phyloP scores from a whole-genome alignment of 2,113 vertebrate species.

The Rhinoptilus africanus region DNA sequence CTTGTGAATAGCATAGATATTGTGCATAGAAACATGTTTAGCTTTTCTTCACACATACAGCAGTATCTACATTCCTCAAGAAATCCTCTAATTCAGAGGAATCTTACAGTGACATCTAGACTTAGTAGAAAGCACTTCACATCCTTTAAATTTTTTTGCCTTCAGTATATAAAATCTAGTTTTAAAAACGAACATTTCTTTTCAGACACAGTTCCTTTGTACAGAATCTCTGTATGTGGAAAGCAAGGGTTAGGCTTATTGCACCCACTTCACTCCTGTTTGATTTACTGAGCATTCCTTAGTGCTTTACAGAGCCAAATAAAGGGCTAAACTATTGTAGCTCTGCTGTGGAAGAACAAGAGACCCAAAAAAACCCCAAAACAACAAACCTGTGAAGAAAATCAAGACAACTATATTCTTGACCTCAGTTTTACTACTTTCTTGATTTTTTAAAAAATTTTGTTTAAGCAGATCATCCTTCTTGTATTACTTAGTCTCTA shows the following conservation, averaged over 20 bases:
- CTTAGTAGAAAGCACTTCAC: constrained; percentile 14
- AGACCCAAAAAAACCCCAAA: background rate
- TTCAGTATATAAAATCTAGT: constrained; percentile 19
- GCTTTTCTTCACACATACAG: background rate
- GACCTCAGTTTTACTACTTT: background rate
- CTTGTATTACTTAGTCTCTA: background rate
- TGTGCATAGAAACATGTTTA: constrained; percentile 7
- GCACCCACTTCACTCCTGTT: background rate
- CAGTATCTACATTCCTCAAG: background rate
- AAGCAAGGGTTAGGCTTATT: constrained; percentile 14
- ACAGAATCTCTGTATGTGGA: background rate
- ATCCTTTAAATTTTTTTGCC: background rate
- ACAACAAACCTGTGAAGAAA: background rate
- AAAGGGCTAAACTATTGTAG: background rate
- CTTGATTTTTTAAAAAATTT: background rate
- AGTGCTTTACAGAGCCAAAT: background rate
- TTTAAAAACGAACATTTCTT: constrained; percentile 21
- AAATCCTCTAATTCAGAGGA: constrained; percentile 55
- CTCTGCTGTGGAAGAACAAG: background rate
- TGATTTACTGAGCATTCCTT: constrained; percentile 20
- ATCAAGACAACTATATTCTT: background rate
- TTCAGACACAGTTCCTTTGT: constrained; percentile 2
- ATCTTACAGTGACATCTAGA: constrained; percentile 1
- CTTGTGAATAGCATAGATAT: background rate
- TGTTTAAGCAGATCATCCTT: background rate